Conservation (phyloP, 2,113 vertebrate species). For the Lanius collurio region DNA sequence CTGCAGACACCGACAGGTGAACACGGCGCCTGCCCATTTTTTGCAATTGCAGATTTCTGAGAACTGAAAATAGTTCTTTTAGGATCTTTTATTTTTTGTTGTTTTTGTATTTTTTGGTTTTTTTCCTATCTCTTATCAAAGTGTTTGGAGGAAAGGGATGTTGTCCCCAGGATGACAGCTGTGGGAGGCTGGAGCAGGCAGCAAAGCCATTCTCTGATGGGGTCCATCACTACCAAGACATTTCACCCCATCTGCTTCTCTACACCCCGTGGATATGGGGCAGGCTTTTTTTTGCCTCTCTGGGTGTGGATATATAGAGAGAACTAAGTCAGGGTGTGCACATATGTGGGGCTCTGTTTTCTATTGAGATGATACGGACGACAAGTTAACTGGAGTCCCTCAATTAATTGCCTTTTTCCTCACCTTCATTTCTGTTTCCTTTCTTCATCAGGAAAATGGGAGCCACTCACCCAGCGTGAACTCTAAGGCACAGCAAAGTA, state of each 20-base stretch:
- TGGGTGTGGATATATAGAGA: neutral
- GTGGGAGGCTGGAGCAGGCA: neutral
- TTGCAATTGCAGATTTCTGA: neutral
- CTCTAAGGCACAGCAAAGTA: neutral
- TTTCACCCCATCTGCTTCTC: neutral
- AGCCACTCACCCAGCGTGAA: constrained; percentile 54
- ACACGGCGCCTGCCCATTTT: neutral
- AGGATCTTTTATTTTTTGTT: too few species aligned
- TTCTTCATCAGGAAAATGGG: constrained; percentile 69
- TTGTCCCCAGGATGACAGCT: neutral
- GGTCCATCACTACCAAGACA: neutral
- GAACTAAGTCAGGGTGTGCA: neutral
- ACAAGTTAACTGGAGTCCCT: neutral
- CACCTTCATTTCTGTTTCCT: constrained; percentile 29
- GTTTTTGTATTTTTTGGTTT: neutral
- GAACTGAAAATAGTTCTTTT: neutral
- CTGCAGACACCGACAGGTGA: neutral
- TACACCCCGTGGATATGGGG: neutral
- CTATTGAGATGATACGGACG: neutral
- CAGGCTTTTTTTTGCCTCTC: neutral
- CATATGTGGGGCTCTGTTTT: neutral
- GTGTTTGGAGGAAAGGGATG: neutral
- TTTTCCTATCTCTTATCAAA: neutral
- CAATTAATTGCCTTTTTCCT: neutral
- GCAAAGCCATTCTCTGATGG: neutral